phyloP scores from a whole-genome alignment of 2,113 vertebrate genomes.

The Xyliphius kryptos region DNA sequence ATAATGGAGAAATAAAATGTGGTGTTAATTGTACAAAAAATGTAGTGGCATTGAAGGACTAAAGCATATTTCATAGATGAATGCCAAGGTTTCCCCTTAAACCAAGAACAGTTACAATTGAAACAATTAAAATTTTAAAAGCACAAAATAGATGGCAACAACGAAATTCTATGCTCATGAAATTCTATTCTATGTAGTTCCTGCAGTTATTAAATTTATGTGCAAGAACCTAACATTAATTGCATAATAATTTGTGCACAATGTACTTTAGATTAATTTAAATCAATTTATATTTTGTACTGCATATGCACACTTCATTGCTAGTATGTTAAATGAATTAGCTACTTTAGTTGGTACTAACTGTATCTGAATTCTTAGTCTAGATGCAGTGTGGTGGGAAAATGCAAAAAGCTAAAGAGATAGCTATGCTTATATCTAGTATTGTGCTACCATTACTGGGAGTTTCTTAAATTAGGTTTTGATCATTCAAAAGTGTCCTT shows the following conservation, averaged over 20 bases:
- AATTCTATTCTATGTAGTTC: too few relatives aligned
- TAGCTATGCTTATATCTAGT: background rate
- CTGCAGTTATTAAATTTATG: too few relatives aligned
- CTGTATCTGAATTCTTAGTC: background rate
- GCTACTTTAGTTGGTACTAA: background rate
- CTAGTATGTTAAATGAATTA: background rate
- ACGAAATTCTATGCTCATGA: too few relatives aligned
- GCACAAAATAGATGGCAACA: too few relatives aligned
- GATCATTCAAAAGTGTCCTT: background rate
- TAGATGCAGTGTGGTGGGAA: background rate
- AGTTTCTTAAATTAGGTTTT: background rate
- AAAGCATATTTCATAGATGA: slow-evolving; percentile 23
- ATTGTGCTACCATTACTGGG: background rate
- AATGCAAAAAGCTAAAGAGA: background rate
- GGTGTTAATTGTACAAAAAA: slow-evolving; percentile 6
- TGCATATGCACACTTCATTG: background rate
- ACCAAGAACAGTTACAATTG: too few relatives aligned
- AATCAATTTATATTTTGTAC: background rate
- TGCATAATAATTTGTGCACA: background rate
- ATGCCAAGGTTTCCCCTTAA: slow-evolving; percentile 13
- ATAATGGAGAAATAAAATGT: slow-evolving; percentile 11
- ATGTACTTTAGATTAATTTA: background rate
- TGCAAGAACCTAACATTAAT: too few relatives aligned
- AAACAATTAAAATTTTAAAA: too few relatives aligned
- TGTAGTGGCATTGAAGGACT: slow-evolving; percentile 6